Evolutionary conservation across 2,113 vertebrate species (phyloP), one percentile per base, ranked within the genome.

Genomic region (Ceratotherium simum): DNA sequence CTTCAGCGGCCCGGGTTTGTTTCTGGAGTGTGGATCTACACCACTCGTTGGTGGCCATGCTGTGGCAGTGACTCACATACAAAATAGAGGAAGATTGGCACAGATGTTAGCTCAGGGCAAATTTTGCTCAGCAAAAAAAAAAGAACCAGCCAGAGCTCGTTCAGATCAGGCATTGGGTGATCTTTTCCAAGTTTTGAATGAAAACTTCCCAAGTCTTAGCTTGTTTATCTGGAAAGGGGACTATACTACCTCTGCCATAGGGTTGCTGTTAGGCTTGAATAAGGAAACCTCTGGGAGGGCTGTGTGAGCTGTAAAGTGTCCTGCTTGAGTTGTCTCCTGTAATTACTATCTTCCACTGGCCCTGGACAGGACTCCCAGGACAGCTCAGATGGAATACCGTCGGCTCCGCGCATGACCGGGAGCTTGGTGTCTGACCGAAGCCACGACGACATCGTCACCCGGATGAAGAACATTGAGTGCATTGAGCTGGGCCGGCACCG

Each of bases 401-500:
- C 99, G 0, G 99, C 99, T 0, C 99, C 99, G 0, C 99, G 99
- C 92, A 99, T 99, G 99, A 99, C 99, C 0, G 99, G 99, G 64
- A 99, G 99, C 96, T 97, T 99, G 98, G 99, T 99, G 94, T 99
- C 99, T 0, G 99, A 99, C 98, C 99, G 99, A 16, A 99, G 99
- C 98, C 99, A 99, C n/a, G 99, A 99, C 36, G 99, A 99, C 98
- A 99, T 99, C 5, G 99, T 99, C 56, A 99, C 99, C 0, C 99
- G 99, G 42, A 99, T 99, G 99, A 99, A 99, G 97, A 99, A 99
- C 98, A 99, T 99, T 0, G 99, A 99, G 98, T 99, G 99, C 88
- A 99, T 99, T 27, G 99, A 99, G 98, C 98, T 99, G 31, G 99
- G 99, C 70, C 99, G 99, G 3, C 99, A 99, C 97, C 98, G 99